These are phyloP conservation scores for Grus americana DNA, from an alignment of 2,113 vertebrate species.

Conservation along the genomic window DNA sequence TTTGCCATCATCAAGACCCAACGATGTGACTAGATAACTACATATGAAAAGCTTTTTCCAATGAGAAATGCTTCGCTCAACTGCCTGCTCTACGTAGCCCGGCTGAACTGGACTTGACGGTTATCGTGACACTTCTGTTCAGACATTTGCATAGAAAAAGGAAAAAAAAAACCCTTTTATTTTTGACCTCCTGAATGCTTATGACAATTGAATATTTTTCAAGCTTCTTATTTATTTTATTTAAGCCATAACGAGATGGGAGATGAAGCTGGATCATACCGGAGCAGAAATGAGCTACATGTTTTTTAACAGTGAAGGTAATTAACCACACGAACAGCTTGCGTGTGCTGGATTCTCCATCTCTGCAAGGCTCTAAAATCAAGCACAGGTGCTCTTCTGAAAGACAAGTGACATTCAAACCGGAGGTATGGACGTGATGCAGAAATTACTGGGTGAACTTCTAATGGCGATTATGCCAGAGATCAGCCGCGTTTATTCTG, in stretches of 20 bases:
- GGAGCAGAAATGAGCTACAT: background rate
- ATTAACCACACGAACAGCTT: background rate
- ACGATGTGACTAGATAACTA: background rate
- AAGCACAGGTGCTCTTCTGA: background rate
- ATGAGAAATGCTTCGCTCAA: background rate
- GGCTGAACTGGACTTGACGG: background rate
- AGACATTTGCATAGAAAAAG: background rate
- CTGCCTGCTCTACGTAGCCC: rapidly evolving
- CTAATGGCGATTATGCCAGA: background rate
- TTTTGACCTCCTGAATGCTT: background rate
- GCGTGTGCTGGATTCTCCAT: background rate
- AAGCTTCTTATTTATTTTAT: background rate
- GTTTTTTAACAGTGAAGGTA: background rate
- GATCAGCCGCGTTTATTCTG: background rate
- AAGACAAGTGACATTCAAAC: background rate
- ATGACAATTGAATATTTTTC: background rate
- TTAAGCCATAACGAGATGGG: background rate
- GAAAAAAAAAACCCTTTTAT: rapidly evolving
- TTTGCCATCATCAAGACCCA: background rate
- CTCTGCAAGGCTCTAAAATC: background rate
- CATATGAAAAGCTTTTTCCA: background rate
- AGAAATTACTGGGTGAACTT: background rate
- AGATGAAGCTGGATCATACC: background rate
- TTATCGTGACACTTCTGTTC: background rate
- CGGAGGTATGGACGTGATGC: rapidly evolving